Evolutionary conservation across 2,113 vertebrate species (phyloP).

Genomic region (Ciconia maguari): DNA sequence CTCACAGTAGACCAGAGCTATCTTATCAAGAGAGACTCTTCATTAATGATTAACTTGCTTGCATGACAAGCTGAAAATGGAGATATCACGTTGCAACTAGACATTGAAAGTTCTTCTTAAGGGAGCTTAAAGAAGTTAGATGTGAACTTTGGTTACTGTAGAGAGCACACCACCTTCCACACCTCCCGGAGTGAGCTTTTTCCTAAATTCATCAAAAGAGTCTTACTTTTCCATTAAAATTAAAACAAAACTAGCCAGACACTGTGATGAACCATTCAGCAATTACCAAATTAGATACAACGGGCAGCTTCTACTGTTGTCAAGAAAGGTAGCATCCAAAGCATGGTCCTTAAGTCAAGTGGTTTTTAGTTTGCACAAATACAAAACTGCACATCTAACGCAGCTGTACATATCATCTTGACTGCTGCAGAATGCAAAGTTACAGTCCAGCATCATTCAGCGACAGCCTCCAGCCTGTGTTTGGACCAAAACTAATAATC

Average conservation of each 20-base stretch:
- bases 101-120: not conserved
- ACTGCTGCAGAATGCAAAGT: not conserved
- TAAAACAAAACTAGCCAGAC: not conserved
- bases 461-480: not conserved
- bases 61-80: not conserved
- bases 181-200: not conserved
- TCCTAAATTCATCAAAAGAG: not conserved
- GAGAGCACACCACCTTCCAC: not conserved
- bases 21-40: not conserved
- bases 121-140: not conserved
- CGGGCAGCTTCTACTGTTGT: not conserved
- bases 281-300: not conserved
- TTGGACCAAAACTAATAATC: not conserved
- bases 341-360: not conserved
- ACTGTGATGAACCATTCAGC: not conserved
- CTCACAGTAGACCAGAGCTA: not conserved
- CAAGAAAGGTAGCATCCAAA: not conserved
- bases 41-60: conserved; percentile 49
- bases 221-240: not conserved
- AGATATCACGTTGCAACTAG: not conserved
- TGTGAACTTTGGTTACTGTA: not conserved
- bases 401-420: not conserved
- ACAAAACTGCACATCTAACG: not conserved
- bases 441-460: not conserved
- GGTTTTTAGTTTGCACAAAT: not conserved